These are phyloP conservation scores for Drosophila colorata DNA, from an alignment of 2,888 invertebrate species.

Conservation along the genomic window DNA sequence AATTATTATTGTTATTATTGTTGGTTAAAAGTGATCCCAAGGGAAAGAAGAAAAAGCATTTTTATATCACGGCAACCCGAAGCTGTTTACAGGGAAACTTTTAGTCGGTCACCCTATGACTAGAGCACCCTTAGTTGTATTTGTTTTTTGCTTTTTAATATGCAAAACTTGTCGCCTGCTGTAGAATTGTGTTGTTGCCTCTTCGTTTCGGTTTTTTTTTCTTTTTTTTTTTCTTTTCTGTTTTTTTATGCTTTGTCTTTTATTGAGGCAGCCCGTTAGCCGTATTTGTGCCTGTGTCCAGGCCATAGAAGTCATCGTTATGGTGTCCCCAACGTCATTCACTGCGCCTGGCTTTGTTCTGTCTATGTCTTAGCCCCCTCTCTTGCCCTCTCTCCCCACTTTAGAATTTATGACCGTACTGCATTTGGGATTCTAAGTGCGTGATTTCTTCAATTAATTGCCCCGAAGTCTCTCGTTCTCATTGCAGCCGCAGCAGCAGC, in stretches of 20 bases:
- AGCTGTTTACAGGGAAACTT: slow-evolving; percentile 1
- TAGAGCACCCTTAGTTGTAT: slow-evolving; percentile 21
- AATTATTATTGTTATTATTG: too few species aligned
- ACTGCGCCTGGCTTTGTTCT: slow-evolving; percentile 43
- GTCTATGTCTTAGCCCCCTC: not conserved
- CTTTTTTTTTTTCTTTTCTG: slow-evolving; percentile 4
- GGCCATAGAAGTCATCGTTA: slow-evolving; percentile 60
- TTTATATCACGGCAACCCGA: not conserved
- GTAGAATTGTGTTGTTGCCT: slow-evolving; percentile 28
- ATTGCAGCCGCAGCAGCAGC: slow-evolving; percentile 48
- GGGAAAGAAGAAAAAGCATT: too few species aligned
- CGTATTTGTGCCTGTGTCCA: slow-evolving; percentile 56
- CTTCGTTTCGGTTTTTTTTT: slow-evolving; percentile 8
- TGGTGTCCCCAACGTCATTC: slow-evolving; percentile 43
- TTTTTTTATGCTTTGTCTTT: slow-evolving; percentile 27
- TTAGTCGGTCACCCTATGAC: not conserved
- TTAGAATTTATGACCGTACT: slow-evolving; percentile 49
- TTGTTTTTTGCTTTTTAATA: slow-evolving; percentile 47
- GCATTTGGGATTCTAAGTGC: slow-evolving; percentile 64
- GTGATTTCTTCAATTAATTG: slow-evolving; percentile 80
- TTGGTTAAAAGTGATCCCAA: too few species aligned
- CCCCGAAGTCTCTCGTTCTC: slow-evolving; percentile 43
- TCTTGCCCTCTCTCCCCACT: not conserved
- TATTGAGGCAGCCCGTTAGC: slow-evolving; percentile 58
- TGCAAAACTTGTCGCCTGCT: slow-evolving; percentile 64